These are phyloP conservation scores for Lucifuga dentata DNA, from an alignment of 2,113 vertebrate species.

Conservation along the genomic window DNA sequence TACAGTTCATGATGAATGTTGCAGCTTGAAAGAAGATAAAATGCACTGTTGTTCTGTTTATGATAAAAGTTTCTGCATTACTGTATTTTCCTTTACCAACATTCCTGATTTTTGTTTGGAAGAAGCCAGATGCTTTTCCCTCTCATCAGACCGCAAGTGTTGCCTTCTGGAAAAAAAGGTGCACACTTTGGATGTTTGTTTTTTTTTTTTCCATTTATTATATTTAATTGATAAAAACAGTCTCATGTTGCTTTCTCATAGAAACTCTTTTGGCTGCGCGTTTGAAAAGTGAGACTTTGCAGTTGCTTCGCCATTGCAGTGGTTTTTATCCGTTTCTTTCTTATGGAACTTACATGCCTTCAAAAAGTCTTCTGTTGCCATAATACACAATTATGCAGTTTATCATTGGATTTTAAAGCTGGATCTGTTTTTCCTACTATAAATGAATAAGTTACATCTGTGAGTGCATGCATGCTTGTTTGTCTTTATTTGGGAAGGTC, in stretches of 20 bases:
- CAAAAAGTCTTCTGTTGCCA: slow-evolving; percentile 25
- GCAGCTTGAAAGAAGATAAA: slow-evolving; percentile 21
- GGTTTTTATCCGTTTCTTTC: slow-evolving; percentile 13
- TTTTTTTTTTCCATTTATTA: no score
- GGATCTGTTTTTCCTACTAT: not conserved
- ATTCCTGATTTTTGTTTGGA: slow-evolving; percentile 24
- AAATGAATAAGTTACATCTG: not conserved
- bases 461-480: not conserved
- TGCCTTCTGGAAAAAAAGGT: slow-evolving; percentile 3
- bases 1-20: slow-evolving; percentile 26
- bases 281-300: slow-evolving; percentile 21
- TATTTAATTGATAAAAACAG: no score
- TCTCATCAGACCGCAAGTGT: not conserved
- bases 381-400: slow-evolving; percentile 22
- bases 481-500: not conserved
- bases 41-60: slow-evolving; percentile 38
- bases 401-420: slow-evolving; percentile 5
- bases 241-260: slow-evolving; percentile 9
- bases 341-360: slow-evolving; percentile 16
- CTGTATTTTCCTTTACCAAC: slow-evolving; percentile 31
- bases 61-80: slow-evolving; percentile 17
- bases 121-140: slow-evolving; percentile 19
- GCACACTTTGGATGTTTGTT: no score
- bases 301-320: slow-evolving; percentile 5
- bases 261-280: slow-evolving; percentile 38